Conservation (phyloP, 2,888 invertebrate species). For the Chaetogeoica ovagalla region DNA sequence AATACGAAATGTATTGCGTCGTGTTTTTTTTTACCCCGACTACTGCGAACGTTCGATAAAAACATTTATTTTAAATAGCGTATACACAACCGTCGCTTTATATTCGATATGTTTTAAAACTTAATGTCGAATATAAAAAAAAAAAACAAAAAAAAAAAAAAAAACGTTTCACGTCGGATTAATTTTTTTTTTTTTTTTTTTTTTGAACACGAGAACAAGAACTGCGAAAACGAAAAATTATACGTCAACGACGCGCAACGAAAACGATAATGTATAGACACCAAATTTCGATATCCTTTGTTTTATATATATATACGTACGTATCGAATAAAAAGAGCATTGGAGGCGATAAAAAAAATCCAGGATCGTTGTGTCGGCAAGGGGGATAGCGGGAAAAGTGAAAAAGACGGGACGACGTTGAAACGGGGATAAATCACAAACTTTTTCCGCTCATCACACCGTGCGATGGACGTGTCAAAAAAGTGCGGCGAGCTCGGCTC, state of each 20-base stretch:
- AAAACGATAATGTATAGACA: slow-evolving; percentile 11
- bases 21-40: neutral
- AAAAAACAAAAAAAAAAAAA: neutral
- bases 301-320: too few relatives aligned
- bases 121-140: neutral
- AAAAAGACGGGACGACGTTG: neutral
- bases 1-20: neutral
- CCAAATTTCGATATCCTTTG: neutral
- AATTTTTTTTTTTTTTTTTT: slow-evolving; percentile 3
- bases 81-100: neutral
- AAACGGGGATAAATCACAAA: slow-evolving; percentile 21
- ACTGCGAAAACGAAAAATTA: neutral
- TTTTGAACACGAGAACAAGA: neutral
- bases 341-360: slow-evolving; percentile 11
- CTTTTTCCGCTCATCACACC: slow-evolving; percentile 7
- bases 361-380: neutral
- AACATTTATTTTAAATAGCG: neutral
- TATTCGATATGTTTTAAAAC: neutral
- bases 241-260: slow-evolving; percentile 19
- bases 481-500: neutral
- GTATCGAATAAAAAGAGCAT: too few relatives aligned
- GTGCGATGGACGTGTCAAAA: slow-evolving; percentile 3
- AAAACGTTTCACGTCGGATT: slow-evolving; percentile 5
- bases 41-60: neutral
- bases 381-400: neutral